Evolutionary conservation across 2,797 vertebrate genomes (phyloP), one percentile per base, ranked within the genome.

Genomic region (Coccyzus lansbergi): DNA sequence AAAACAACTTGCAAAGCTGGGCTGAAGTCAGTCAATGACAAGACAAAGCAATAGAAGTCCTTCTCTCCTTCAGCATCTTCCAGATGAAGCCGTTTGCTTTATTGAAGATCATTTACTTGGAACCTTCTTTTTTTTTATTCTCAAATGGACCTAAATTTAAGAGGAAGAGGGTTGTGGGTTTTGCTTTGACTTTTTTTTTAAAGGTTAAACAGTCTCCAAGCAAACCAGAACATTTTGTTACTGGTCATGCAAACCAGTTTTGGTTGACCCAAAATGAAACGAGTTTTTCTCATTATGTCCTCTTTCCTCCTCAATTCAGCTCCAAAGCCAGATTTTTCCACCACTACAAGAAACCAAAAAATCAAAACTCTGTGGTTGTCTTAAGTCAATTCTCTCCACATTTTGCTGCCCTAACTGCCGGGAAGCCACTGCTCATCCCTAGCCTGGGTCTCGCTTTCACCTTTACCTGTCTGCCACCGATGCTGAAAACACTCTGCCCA

Each of bases 141-240:
- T 75, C 58, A 60, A 42, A 58, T 19, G 62, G 70, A 48, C 15
- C 8, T 64, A 33, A 87, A 90, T 90, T 83, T 86, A 58, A 87
- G 87, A 84, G 42, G 51, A 83, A 62, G 25, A 42, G 19, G 58
- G 9, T 33, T 85, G 65, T 58, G 69, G 15, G 1, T 12, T 81
- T 58, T 12, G 59, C 31, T 46, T 18, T 42, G 12, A 29, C 22
- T 75, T 53, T 49, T 53, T 49, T 51, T 52, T n/a, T 1, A 31
- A 19, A n/a, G 33, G 74, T 53, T 28, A 48, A 87, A 58, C 34
- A 71, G 31, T 55, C 72, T 94, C 48, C 44, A 83, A 88, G 46
- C 38, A 94, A 87, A 75, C n/a, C 69, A 90, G 83, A 86, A 75
- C 40, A 59, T 62, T 94, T 88, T 88, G 64, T 83, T 80, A 83